Percentiles rank a stretch among this genome's conserved stretches.
Conservation (phyloP, 2,797 vertebrate species). For the Hydrocynus forskahlii region DNA sequence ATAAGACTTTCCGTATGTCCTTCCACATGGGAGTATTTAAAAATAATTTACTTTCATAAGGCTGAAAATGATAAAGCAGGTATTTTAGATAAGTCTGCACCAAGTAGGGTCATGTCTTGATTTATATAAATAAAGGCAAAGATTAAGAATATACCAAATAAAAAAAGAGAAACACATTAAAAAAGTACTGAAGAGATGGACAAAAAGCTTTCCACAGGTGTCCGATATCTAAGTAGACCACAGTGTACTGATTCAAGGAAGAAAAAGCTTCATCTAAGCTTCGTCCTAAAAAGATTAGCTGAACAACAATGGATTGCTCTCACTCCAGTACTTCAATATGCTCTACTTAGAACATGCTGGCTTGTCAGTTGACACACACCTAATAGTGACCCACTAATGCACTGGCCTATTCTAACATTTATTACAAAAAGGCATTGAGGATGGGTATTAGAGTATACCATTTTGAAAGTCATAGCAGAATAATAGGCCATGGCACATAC, state of each 20-base stretch:
- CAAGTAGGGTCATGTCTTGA: background rate
- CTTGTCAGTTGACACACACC: background rate
- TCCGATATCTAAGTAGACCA: conserved; percentile 1
- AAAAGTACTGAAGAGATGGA: background rate
- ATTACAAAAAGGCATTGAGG: conserved; percentile 12
- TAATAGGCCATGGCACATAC: background rate
- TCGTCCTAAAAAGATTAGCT: conserved; percentile 5
- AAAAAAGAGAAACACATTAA: conserved; percentile 5
- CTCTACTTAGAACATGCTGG: conserved; percentile 15
- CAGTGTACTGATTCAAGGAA: conserved; percentile 17
- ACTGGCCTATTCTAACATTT: conserved; percentile 14
- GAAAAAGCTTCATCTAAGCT: conserved; percentile 10
- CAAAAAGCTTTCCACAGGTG: conserved; percentile 23
- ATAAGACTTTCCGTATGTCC: background rate
- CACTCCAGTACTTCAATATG: conserved; percentile 18
- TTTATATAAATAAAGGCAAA: background rate
- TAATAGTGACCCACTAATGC: conserved; percentile 22
- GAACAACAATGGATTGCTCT: conserved; percentile 21
- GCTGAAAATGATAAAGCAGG: background rate
- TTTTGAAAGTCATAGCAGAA: background rate
- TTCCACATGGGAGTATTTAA: background rate
- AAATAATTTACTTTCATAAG: background rate
- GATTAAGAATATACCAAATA: background rate
- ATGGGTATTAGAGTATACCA: background rate
- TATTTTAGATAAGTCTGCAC: background rate